Percentiles rank a stretch among this genome's conserved stretches.
phyloP scores from a whole-genome alignment of 2,113 vertebrate genomes.

The Alces alces region DNA sequence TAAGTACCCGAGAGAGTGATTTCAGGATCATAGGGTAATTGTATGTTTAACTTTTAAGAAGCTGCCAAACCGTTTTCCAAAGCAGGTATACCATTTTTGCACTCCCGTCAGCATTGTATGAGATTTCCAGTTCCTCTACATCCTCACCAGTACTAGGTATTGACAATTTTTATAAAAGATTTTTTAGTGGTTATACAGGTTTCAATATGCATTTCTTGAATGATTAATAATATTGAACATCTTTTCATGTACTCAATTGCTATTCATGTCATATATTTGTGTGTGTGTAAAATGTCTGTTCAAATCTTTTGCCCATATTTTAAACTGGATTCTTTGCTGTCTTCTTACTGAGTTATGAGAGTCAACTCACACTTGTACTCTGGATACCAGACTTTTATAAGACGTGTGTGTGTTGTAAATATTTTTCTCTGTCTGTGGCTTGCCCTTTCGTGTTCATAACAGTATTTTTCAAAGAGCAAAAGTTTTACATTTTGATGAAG shows the following conservation, averaged over 20 bases:
- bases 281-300: neutral
- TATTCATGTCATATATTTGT: neutral
- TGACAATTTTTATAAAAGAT: neutral
- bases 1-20: neutral
- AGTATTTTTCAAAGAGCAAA: neutral
- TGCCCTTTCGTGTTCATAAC: conserved; percentile 31
- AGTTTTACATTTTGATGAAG: conserved; percentile 21
- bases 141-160: neutral
- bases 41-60: neutral
- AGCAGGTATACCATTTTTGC: neutral
- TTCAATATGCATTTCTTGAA: conserved; percentile 22
- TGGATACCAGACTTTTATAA: conserved; percentile 11
- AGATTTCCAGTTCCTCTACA: conserved; percentile 22
- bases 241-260: neutral
- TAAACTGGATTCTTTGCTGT: conserved; percentile 8
- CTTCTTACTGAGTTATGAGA: conserved; percentile 19
- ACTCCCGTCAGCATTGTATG: neutral
- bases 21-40: neutral
- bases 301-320: conserved; percentile 8
- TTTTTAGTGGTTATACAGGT: neutral
- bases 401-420: neutral
- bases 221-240: conserved; percentile 22
- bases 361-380: neutral
- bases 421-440: neutral
- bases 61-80: neutral